Evolutionary conservation across 2,113 vertebrate genomes (phyloP).

Genomic region (Arvicanthis niloticus): DNA sequence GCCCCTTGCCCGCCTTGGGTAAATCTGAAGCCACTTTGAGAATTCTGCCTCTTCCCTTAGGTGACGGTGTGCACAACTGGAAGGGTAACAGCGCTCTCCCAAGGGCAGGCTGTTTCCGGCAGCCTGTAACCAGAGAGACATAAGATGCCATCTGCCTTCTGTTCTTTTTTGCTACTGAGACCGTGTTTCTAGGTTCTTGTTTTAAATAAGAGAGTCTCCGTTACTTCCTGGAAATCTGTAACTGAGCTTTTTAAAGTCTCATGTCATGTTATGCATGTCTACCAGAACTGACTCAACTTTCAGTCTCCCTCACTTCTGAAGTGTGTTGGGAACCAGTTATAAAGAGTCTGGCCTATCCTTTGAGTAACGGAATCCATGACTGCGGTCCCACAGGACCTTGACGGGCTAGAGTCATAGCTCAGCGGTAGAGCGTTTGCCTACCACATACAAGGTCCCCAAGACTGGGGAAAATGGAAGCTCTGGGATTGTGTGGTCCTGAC

Average conservation of each 20-base stretch:
- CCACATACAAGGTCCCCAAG: background rate
- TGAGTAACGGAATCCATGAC: background rate
- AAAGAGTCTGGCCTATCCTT: background rate
- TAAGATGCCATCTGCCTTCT: background rate
- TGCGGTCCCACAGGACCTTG: background rate
- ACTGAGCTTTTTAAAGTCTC: background rate
- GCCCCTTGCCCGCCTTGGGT: background rate
- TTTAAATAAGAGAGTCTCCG: background rate
- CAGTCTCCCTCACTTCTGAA: slow-evolving; percentile 14
- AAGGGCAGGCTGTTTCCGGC: background rate
- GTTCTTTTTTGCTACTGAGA: background rate
- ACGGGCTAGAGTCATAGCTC: background rate
- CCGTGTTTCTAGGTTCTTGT: background rate
- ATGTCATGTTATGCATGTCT: slow-evolving; percentile 2
- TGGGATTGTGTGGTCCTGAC: background rate
- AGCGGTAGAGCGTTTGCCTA: background rate
- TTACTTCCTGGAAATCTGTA: background rate
- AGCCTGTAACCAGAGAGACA: background rate
- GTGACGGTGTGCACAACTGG: background rate
- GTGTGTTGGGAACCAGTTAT: background rate
- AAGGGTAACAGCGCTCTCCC: background rate
- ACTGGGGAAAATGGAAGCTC: background rate
- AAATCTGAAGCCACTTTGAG: background rate
- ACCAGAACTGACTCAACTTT: slow-evolving; percentile 11
- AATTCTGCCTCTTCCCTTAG: slow-evolving; percentile 1